phyloP scores from a whole-genome alignment of 2,888 invertebrate genomes.

The Heliconius sara region DNA sequence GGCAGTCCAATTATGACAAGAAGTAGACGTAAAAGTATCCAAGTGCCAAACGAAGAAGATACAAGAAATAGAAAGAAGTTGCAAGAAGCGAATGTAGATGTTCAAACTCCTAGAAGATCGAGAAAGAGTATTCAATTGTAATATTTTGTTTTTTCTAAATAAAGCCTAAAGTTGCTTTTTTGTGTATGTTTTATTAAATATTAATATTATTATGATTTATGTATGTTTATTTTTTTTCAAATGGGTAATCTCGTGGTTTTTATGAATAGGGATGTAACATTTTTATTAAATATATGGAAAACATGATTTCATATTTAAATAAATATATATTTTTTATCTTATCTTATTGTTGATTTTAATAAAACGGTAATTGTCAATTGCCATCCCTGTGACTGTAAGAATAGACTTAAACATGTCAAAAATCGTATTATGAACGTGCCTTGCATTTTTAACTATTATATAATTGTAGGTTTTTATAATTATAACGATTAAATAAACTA shows the following conservation, averaged over 20 bases:
- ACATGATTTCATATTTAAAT: background rate
- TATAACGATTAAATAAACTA: background rate
- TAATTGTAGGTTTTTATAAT: constrained; percentile 10
- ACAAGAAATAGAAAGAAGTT: constrained; percentile 52
- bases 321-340: background rate
- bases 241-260: background rate
- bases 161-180: background rate
- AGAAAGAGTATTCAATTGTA: constrained; percentile 21
- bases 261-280: background rate
- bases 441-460: constrained; percentile 1
- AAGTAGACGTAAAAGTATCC: constrained; percentile 61
- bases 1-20: constrained; percentile 60
- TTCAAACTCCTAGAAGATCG: constrained; percentile 49
- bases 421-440: constrained; percentile 12
- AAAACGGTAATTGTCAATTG: background rate
- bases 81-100: constrained; percentile 51
- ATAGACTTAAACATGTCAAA: background rate
- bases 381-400: background rate
- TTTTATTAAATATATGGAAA: background rate
- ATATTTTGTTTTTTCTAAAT: background rate
- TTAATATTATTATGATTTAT: background rate
- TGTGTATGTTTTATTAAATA: constrained; percentile 12
- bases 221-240: no score
- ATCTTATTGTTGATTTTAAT: background rate
- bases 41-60: constrained; percentile 48